Percentiles rank a stretch among this genome's conserved stretches.
phyloP scores from a whole-genome alignment of 2,888 invertebrate species.

The Aproaerema taeniolella region DNA sequence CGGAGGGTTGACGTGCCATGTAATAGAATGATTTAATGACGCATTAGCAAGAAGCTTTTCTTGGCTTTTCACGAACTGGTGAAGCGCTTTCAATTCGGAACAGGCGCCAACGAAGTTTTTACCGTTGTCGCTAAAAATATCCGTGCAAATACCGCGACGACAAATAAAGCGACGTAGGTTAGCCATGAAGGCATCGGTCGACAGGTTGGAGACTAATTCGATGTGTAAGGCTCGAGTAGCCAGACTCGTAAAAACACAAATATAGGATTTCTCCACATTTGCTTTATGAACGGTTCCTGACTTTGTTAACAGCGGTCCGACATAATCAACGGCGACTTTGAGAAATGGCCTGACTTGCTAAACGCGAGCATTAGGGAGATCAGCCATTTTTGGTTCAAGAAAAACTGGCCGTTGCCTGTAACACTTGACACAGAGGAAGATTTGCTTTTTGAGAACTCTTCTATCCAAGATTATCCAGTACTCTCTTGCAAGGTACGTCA shows the following conservation, averaged over 20 bases:
- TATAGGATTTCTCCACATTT: neutral
- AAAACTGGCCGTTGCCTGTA: neutral
- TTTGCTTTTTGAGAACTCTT: neutral
- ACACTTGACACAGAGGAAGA: neutral
- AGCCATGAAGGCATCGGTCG: no score
- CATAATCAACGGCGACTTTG: neutral
- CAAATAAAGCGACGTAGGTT: no score
- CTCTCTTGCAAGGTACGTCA: neutral
- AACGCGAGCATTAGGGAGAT: neutral
- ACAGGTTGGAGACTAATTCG: no score
- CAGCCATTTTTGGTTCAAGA: slow-evolving; percentile 1
- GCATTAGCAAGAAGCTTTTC: neutral
- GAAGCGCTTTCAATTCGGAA: neutral
- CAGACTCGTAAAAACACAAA: no score
- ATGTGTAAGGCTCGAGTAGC: no score
- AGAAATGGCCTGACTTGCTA: neutral
- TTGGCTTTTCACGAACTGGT: neutral
- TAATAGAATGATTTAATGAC: no score
- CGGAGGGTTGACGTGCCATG: neutral
- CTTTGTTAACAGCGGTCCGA: neutral
- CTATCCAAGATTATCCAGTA: slow-evolving; percentile 1
- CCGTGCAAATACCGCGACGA: no score
- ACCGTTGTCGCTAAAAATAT: no score
- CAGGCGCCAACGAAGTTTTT: no score
- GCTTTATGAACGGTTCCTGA: neutral